Evolutionary conservation across 2,797 vertebrate genomes (phyloP).

Genomic region (Spinus olivaceus): DNA sequence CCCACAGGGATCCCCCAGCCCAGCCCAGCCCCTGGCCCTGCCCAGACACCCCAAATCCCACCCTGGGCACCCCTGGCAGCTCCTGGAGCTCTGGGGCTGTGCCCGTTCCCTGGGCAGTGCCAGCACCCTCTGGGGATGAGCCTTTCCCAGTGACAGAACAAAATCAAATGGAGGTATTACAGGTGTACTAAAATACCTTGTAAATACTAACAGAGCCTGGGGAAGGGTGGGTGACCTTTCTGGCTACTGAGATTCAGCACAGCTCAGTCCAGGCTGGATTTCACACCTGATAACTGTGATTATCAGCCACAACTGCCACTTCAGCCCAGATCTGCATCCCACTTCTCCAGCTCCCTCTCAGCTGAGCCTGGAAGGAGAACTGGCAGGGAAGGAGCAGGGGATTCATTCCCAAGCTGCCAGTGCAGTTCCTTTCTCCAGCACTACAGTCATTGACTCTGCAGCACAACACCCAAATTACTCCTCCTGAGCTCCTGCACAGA

Average conservation of each 20-base stretch:
- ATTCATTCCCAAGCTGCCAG: neutral
- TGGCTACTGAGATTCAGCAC: rapidly evolving
- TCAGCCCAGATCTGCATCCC: neutral
- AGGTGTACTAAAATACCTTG: rapidly evolving
- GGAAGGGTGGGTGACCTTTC: neutral
- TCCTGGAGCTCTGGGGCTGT: neutral
- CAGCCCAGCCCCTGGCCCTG: neutral
- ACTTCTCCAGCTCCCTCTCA: neutral
- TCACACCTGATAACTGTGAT: neutral
- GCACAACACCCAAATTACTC: neutral
- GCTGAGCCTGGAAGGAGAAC: neutral
- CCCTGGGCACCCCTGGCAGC: neutral
- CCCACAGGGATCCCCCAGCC: neutral
- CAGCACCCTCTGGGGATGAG: neutral
- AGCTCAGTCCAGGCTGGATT: neutral
- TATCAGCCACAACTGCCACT: neutral
- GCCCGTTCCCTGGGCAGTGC: neutral
- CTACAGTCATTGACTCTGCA: neutral
- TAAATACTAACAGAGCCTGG: rapidly evolving
- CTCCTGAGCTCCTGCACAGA: neutral
- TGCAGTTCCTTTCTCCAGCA: rapidly evolving
- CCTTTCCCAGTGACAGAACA: neutral
- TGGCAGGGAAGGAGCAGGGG: neutral
- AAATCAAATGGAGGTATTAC: no score
- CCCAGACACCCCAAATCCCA: neutral